These are phyloP conservation scores for Chlamydotis undulata DNA, from an alignment of 2,113 vertebrate genomes.

Conservation along the genomic window DNA sequence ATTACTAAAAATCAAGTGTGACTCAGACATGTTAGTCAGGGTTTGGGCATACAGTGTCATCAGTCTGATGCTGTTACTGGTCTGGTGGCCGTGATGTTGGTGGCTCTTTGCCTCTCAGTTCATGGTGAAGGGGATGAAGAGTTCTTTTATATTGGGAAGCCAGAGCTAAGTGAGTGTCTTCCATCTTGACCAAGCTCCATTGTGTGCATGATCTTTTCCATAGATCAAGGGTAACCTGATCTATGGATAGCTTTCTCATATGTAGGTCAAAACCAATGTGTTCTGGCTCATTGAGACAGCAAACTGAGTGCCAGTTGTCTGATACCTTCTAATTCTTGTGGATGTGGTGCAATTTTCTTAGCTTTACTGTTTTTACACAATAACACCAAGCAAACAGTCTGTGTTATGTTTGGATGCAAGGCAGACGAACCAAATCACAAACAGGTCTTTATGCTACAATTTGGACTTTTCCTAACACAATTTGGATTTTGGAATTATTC, in stretches of 20 bases:
- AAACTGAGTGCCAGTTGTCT: not conserved
- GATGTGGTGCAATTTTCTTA: not conserved
- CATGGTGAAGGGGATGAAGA: not conserved
- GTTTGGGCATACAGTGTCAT: not conserved
- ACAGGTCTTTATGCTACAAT: not conserved
- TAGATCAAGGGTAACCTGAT: not conserved
- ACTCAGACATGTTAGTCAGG: not conserved
- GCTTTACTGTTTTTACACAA: not conserved
- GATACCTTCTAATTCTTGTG: not conserved
- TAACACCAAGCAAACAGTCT: not conserved
- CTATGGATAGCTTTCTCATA: not conserved
- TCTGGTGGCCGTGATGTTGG: accelerated
- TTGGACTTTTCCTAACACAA: not conserved
- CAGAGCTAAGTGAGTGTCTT: not conserved
- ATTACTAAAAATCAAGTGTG: not conserved
- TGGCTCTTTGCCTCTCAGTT: not conserved
- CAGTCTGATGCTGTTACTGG: not conserved
- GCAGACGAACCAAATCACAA: not conserved
- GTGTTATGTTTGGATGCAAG: not conserved
- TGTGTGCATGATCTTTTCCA: not conserved
- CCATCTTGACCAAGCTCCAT: not conserved
- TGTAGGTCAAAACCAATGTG: not conserved
- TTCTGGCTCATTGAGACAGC: not conserved
- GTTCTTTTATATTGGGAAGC: not conserved
- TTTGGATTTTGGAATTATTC: not conserved